Percentiles rank a stretch among this genome's conserved stretches.
Conservation (phyloP, 2,888 invertebrate genomes). For the Cosmorhoe ocellata region DNA sequence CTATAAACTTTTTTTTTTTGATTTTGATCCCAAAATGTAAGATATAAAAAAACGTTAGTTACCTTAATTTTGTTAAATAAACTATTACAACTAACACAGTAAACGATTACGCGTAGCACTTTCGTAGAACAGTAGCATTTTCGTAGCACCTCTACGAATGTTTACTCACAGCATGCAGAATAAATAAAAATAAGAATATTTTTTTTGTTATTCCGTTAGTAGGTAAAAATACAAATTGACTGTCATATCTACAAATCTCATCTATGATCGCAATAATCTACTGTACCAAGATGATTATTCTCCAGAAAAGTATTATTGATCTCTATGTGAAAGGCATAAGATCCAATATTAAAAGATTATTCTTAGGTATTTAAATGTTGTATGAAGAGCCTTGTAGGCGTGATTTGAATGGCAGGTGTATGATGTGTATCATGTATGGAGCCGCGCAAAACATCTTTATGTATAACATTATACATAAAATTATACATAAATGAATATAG, state of each 20-base stretch:
- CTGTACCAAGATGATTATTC: slow-evolving; percentile 37
- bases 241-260: slow-evolving; percentile 25
- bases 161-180: neutral
- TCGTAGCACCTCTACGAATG: slow-evolving; percentile 20
- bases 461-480: slow-evolving; percentile 38
- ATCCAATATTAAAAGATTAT: slow-evolving; percentile 5
- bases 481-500: slow-evolving; percentile 14
- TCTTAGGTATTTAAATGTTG: neutral
- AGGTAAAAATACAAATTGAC: neutral
- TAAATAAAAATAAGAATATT: neutral
- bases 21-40: no score
- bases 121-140: slow-evolving; percentile 22
- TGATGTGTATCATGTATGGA: slow-evolving; percentile 37
- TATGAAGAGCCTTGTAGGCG: slow-evolving; percentile 53
- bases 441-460: slow-evolving; percentile 53
- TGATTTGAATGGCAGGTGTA: slow-evolving; percentile 72
- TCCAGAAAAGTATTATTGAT: slow-evolving; percentile 14
- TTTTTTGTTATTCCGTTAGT: neutral
- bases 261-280: slow-evolving; percentile 41
- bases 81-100: neutral
- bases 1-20: no score
- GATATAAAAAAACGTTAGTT: no score
- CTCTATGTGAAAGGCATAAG: slow-evolving; percentile 27
- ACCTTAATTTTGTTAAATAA: neutral
- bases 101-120: slow-evolving; percentile 10